A percentile compares a stretch with the other conserved stretches of the same genome.
phyloP scores from a whole-genome alignment of 2,797 vertebrate genomes.

The Parambassis ranga region DNA sequence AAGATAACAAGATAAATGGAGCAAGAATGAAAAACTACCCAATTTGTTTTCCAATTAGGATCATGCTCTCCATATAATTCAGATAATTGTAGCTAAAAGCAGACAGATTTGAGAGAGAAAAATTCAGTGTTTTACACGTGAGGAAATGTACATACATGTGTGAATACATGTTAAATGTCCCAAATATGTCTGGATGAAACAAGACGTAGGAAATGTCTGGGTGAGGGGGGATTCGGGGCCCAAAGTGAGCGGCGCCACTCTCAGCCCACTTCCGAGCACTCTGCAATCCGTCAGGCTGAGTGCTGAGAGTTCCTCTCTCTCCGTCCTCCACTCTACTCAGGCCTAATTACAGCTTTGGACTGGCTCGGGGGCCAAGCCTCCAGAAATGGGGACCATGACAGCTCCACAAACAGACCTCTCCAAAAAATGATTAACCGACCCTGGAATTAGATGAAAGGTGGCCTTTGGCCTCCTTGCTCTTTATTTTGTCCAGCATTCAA shows the following conservation, averaged over 20 bases:
- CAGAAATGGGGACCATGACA: constrained; percentile 62
- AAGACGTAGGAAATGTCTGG: constrained; percentile 49
- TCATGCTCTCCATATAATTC: neutral
- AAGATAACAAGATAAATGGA: neutral
- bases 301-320: constrained; percentile 67
- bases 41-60: neutral
- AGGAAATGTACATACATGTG: constrained; percentile 19
- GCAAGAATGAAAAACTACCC: neutral
- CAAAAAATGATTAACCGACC: constrained; percentile 51
- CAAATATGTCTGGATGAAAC: constrained; percentile 4
- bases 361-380: constrained; percentile 56
- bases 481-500: constrained; percentile 44
- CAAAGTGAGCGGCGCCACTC: constrained; percentile 64
- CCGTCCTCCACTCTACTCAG: constrained; percentile 57
- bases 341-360: constrained; percentile 70
- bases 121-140: neutral
- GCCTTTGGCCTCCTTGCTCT: constrained; percentile 40
- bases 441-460: constrained; percentile 66
- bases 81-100: neutral
- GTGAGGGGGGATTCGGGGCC: constrained; percentile 19
- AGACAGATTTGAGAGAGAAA: neutral
- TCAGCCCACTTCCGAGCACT: constrained; percentile 63
- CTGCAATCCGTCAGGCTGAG: constrained; percentile 69
- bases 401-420: constrained; percentile 49
- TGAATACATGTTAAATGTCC: constrained; percentile 15